Conservation (phyloP, 2,888 invertebrate species). For the Norana najaformis region DNA sequence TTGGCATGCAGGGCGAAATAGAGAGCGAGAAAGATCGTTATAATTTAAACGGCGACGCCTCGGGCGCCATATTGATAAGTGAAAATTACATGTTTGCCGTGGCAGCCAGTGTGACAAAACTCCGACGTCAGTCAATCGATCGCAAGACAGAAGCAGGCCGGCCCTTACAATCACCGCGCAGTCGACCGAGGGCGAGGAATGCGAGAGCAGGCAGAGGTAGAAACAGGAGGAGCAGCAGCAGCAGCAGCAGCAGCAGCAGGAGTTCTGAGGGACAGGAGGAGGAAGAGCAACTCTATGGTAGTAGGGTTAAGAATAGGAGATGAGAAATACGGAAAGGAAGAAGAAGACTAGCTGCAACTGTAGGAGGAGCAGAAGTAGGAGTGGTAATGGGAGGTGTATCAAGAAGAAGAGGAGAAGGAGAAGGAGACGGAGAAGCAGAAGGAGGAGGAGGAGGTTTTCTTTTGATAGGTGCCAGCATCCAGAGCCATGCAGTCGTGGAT, state of each 20-base stretch:
- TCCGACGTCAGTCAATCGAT: background rate
- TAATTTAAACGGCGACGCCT: background rate
- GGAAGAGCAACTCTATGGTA: background rate
- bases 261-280: background rate
- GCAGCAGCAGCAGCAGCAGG: background rate
- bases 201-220: background rate
- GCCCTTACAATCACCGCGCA: background rate
- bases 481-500: background rate
- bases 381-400: background rate
- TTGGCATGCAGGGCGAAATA: background rate
- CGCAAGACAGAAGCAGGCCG: background rate
- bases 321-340: background rate
- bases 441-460: background rate
- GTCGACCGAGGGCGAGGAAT: background rate
- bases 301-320: background rate
- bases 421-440: background rate
- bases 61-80: slow-evolving; percentile 26
- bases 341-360: background rate
- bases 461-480: background rate
- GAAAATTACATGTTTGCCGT: slow-evolving; percentile 18
- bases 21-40: background rate
- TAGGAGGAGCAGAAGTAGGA: background rate
- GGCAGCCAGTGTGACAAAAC: background rate
- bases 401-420: background rate
- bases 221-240: background rate